These are phyloP conservation scores for Ophthalmolycus amberensis DNA, from an alignment of 2,113 vertebrate species.

Conservation along the genomic window DNA sequence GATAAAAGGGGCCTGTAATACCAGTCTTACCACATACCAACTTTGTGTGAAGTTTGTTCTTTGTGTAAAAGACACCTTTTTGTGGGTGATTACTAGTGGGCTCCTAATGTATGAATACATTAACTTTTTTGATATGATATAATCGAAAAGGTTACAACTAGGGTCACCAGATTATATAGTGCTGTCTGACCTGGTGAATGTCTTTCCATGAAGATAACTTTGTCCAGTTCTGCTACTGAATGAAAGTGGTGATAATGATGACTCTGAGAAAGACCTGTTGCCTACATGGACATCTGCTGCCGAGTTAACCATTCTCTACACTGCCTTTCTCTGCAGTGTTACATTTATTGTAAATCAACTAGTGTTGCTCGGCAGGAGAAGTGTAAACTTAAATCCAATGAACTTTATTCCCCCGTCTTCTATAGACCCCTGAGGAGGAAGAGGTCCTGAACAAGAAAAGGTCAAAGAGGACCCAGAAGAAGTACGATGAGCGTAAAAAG, in stretches of 20 bases:
- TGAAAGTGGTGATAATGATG: conserved; percentile 82
- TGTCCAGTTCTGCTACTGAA: conserved; percentile 97
- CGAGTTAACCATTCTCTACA: no score
- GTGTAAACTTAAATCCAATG: not conserved
- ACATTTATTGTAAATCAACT: not conserved
- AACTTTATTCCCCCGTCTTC: not conserved
- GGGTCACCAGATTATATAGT: not conserved
- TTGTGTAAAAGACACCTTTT: not conserved
- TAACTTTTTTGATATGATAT: not conserved
- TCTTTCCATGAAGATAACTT: conserved; percentile 90
- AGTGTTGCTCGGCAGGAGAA: not conserved
- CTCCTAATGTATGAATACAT: not conserved
- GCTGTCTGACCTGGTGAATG: not conserved
- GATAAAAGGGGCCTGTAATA: not conserved
- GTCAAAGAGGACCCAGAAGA: conserved; percentile 99
- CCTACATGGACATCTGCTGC: no score
- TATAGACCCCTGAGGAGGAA: conserved; percentile 95
- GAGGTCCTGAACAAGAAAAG: conserved; percentile 97
- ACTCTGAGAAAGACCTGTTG: conserved; percentile 86
- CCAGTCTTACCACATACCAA: not conserved
- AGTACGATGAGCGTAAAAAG: conserved; percentile 94
- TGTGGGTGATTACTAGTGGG: not conserved
- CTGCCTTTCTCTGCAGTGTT: not conserved
- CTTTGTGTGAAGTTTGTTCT: not conserved
- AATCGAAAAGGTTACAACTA: no score